Evolutionary conservation across 2,113 vertebrate species (phyloP).

Genomic region (Mixornis gularis): DNA sequence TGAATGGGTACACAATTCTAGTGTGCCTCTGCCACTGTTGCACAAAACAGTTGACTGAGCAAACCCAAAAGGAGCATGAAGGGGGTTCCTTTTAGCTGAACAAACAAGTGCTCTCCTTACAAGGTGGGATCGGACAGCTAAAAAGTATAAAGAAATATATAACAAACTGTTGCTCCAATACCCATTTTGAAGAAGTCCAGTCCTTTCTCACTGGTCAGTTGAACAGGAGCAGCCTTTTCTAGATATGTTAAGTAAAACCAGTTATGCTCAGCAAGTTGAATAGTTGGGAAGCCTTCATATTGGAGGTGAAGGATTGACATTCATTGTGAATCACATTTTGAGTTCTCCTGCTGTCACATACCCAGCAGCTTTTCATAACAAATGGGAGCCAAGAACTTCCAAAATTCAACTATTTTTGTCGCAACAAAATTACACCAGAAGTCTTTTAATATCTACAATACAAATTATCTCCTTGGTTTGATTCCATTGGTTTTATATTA

Average conservation of each 20-base stretch:
- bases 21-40: constrained; percentile 57
- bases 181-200: constrained; percentile 59
- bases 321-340: constrained; percentile 63
- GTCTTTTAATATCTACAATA: not conserved
- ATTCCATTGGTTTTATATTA: constrained; percentile 41
- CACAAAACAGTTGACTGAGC: constrained; percentile 55
- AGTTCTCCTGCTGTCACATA: constrained; percentile 37
- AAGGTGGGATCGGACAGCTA: constrained; percentile 62
- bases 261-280: constrained; percentile 67
- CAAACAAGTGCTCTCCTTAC: constrained; percentile 57
- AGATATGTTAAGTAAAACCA: constrained; percentile 31
- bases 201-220: constrained; percentile 66
- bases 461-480: not conserved
- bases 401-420: not conserved
- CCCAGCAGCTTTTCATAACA: constrained; percentile 5
- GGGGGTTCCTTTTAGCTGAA: constrained; percentile 53
- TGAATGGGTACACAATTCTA: constrained; percentile 48
- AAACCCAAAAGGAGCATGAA: constrained; percentile 51
- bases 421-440: not conserved
- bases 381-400: constrained; percentile 7
- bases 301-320: constrained; percentile 50
- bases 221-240: constrained; percentile 59
- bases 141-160: constrained; percentile 57
- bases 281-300: constrained; percentile 34
- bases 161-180: constrained; percentile 69